Evolutionary conservation across 2,113 vertebrate species (phyloP).

Genomic region (Pholis gunnellus): DNA sequence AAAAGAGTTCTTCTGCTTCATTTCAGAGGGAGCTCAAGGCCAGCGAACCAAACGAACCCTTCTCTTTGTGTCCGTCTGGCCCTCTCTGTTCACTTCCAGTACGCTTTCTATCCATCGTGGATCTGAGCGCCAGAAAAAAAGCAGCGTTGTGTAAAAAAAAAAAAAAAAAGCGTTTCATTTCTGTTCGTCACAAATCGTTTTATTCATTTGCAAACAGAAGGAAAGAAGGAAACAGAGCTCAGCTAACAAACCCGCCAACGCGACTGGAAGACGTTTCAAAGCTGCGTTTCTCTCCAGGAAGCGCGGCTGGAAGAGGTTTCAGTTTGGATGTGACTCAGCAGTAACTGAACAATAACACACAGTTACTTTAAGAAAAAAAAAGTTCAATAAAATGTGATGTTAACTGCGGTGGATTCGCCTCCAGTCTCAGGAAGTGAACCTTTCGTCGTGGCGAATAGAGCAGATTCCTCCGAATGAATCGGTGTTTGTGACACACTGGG

Average conservation of each 20-base stretch:
- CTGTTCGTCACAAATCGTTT: background rate
- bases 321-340: background rate
- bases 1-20: constrained; percentile 35
- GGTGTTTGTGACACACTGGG: too few species aligned
- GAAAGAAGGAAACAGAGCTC: too few species aligned
- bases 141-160: too few species aligned
- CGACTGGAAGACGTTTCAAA: background rate
- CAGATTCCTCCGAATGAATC: too few species aligned
- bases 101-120: background rate
- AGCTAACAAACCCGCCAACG: background rate
- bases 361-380: too few species aligned
- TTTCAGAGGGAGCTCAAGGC: constrained; percentile 24
- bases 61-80: background rate
- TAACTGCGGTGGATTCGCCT: too few species aligned
- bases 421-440: background rate
- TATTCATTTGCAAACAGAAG: background rate
- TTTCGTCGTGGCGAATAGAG: too few species aligned
- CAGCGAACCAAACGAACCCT: constrained; percentile 16
- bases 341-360: background rate
- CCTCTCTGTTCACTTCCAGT: constrained; percentile 2
- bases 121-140: background rate
- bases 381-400: background rate
- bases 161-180: background rate
- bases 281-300: background rate
- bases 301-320: background rate